Evolutionary conservation across 1,140 invertebrate genomes (phyloP), one percentile per base, ranked within the genome.

Genomic region (Orchestia grillus): DNA sequence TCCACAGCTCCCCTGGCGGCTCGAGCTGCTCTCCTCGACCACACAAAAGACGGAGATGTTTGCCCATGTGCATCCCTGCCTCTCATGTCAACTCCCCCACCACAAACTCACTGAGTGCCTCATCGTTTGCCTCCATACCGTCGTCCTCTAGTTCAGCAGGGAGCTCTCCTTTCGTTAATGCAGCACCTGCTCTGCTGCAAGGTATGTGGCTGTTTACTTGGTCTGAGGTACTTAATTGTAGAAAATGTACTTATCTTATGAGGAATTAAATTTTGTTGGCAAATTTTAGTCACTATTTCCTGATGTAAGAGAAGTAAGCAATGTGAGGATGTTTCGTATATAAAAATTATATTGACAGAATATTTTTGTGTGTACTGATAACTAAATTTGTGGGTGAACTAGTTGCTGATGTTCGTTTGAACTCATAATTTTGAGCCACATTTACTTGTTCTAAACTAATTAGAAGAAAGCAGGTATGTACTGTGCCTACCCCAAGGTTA

Each of bases 21-120:
- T 96, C 96, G 6, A 94, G 92, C 92, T 96, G 96, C 87, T 96
- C 96, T 44, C 96, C 62, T 43, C 88, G 96, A 91, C 96, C 96
- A 1, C 62, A 90, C 87, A 96, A 96, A 44, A n/a, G 96, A 45
- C 87, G 96, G 87, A 88, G 96, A 96, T 96, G 96, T 53, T 91
- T 96, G 40, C 96, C 96, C 42, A 90, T 96, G 96, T 96, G 96
- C 92, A 94, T 94, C 44, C 92, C 92, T 45, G 92, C 92, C 44
- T 94, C 92, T 44, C 92, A 94, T 44, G 92, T 94, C 92, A 94
- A 94, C 44, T 45, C 92, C 43, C 11, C 92, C 92, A 94, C 92
- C 43, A 94, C 92, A 42, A 94, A 44, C 44, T 45, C 92, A 44
- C 44, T 94, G 41, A 94, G 44, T 94, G 92, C 92, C 92, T 94